Evolutionary conservation across 2,113 vertebrate genomes (phyloP).

Genomic region (Microtus ochrogaster): DNA sequence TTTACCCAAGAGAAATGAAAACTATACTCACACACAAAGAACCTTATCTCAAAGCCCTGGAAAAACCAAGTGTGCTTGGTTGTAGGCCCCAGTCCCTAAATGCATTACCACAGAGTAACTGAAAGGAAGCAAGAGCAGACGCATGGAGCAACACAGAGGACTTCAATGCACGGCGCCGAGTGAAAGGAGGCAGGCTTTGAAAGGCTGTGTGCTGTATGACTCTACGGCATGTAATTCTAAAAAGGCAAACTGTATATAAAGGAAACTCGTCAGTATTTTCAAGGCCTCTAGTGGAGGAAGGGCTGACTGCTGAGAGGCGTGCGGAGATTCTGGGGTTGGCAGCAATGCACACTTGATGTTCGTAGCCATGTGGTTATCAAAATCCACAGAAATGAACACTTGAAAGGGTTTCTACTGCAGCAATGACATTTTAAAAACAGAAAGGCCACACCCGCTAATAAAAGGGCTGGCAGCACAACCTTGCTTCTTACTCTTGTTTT

Average conservation of each 20-base stretch:
- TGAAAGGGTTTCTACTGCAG: background rate
- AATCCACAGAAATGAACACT: background rate
- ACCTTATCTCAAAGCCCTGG: background rate
- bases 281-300: background rate
- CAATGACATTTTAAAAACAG: background rate
- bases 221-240: background rate
- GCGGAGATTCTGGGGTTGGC: background rate
- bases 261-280: background rate
- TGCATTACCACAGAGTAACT: background rate
- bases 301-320: background rate
- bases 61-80: slow-evolving; percentile 18
- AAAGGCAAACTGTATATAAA: background rate
- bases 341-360: background rate
- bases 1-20: slow-evolving; percentile 14
- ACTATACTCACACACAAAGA: background rate
- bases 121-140: background rate
- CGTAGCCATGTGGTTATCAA: background rate
- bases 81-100: background rate
- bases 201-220: background rate
- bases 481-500: slow-evolving; percentile 29
- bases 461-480: background rate
- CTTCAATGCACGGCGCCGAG: background rate
- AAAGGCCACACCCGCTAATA: background rate
- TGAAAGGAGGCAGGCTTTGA: background rate
- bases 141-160: background rate